Evolutionary conservation across 2,888 invertebrate species (phyloP).

Genomic region (Stegana nigrithorax): DNA sequence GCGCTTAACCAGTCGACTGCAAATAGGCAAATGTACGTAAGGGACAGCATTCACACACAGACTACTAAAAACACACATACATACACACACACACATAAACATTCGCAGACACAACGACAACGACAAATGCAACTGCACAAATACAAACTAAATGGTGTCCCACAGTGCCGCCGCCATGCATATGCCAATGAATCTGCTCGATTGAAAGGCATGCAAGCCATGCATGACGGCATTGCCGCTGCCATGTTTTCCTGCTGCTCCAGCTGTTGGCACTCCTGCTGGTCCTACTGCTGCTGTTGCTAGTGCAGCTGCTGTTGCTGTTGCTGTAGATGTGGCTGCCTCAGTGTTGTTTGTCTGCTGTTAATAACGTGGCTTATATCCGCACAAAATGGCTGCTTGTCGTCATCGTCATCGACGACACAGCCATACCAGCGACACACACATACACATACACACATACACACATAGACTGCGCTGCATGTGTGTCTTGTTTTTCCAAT

Average conservation of each 20-base stretch:
- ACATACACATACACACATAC: constrained; percentile 25
- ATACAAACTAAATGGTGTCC: too few relatives aligned
- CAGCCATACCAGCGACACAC: background rate
- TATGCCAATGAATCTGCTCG: too few relatives aligned
- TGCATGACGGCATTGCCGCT: too few relatives aligned
- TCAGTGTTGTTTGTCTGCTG: constrained; percentile 26
- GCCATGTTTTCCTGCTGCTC: too few relatives aligned
- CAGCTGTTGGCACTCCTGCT: too few relatives aligned
- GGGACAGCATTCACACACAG: too few relatives aligned
- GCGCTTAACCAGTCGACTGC: constrained; percentile 7
- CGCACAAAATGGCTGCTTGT: constrained; percentile 50
- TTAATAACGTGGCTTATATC: constrained; percentile 59
- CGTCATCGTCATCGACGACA: too few relatives aligned
- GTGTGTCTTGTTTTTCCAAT: constrained; percentile 40
- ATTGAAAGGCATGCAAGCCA: too few relatives aligned
- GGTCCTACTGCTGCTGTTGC: constrained; percentile 31
- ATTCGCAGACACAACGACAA: too few relatives aligned
- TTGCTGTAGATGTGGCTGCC: constrained; percentile 11
- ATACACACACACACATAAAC: constrained; percentile 20
- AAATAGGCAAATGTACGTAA: too few relatives aligned
- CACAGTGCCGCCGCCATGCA: too few relatives aligned
- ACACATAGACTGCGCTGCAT: constrained; percentile 43
- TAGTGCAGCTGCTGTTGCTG: constrained; percentile 34
- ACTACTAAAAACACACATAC: constrained; percentile 23
- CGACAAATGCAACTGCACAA: background rate